Evolutionary conservation across 2,113 vertebrate species (phyloP).

Genomic region (Osmerus eperlanus): DNA sequence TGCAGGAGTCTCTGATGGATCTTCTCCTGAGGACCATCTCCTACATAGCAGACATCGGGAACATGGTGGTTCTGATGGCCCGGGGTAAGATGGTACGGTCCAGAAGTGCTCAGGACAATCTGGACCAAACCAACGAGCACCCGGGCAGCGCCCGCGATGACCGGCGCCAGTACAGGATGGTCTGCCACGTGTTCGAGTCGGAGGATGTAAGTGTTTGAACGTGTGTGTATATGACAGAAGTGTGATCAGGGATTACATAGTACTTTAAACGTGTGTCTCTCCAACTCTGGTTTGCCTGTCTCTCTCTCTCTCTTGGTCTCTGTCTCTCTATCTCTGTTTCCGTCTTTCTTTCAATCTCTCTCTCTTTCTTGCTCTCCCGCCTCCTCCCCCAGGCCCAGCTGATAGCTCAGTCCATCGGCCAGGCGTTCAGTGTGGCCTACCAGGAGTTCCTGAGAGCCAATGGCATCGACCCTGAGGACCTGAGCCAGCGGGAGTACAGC

Average conservation of each 20-base stretch:
- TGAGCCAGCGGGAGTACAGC: constrained; percentile 97
- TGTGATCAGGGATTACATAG: not conserved
- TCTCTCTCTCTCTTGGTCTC: not conserved
- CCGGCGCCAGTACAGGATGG: constrained; percentile 91
- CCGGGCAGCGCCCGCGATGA: constrained; percentile 78
- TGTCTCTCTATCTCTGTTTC: not conserved
- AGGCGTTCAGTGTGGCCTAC: constrained; percentile 96
- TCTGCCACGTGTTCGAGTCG: constrained; percentile 97
- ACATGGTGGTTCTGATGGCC: constrained; percentile 96
- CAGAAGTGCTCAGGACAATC: constrained; percentile 84
- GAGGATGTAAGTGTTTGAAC: constrained; percentile 82
- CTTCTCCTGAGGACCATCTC: constrained; percentile 93
- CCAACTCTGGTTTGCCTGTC: not conserved
- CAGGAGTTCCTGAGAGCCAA: constrained; percentile 97
- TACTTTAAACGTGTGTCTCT: not conserved
- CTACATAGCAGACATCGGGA: constrained; percentile 96
- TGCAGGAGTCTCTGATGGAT: constrained; percentile 94
- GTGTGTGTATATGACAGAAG: not conserved
- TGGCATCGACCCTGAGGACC: constrained; percentile 94
- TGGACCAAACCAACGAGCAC: constrained; percentile 76
- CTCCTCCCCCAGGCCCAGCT: constrained; percentile 81
- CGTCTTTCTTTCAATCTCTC: not conserved
- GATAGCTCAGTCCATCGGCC: constrained; percentile 96
- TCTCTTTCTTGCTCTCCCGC: not conserved
- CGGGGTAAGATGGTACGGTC: constrained; percentile 84